Evolutionary conservation across 92 coral and sea anemone genomes (phyloP), one percentile per base, ranked within the genome.

Genomic region (Zoanthus gigantus): DNA sequence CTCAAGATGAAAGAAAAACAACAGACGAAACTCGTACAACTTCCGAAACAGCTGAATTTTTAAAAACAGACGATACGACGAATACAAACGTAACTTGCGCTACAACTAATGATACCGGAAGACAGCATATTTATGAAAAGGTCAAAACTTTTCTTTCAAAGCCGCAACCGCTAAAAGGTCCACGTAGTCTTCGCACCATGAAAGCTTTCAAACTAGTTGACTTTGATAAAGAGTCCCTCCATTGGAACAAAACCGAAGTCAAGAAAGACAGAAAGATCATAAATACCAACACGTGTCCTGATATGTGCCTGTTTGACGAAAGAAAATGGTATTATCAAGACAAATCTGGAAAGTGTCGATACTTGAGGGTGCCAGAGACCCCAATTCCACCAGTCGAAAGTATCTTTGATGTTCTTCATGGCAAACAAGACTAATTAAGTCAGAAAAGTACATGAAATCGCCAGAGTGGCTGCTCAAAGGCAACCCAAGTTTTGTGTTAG

Each of bases 291-390:
- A 84, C 94, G 16, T 91, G 91, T 42, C 94, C 94, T 15, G 32
- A 68, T 77, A 61, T 80, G n/a, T 65, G 77, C 15, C 52, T 82
- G 15, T 81, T 87, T 83, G 90, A 69, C 69, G 91, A 91, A 17
- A 78, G 91, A 58, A 87, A 89, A 8, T 91, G 94, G 94, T 88
- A 88, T 78, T 91, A 88, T 73, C 94, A 91, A 18, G 92, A 91
- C 56, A 79, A 77, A 46, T 82, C 73, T 67, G 92, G 94, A 54
- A 88, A 88, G 66, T 91, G 94, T 72, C 89, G 94, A 31, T 91
- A 91, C 53, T 79, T 91, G 4, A 84, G 94, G 37, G 90, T 88
- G 6, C 94, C 94, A 13, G 92, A 91, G 30, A 83, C 92, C 37
- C 94, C 94, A 3, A 76, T 77, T 2, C 92, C 94, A 9, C 90